These are phyloP conservation scores for Peucedramus taeniatus DNA, from an alignment of 2,113 vertebrate species.

Conservation along the genomic window DNA sequence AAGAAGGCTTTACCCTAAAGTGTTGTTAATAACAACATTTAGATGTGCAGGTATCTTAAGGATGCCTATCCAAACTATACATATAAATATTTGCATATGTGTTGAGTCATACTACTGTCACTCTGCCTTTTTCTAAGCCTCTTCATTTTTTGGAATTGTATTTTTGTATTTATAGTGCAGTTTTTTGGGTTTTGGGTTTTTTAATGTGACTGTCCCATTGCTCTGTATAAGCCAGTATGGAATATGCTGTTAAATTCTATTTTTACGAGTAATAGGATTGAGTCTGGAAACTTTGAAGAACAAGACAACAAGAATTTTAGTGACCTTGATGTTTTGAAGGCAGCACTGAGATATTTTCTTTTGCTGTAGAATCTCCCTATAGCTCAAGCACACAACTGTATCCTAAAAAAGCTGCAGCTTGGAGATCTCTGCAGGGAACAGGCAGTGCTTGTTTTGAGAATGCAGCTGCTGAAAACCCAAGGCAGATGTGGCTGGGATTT, in stretches of 20 bases:
- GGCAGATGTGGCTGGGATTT: slow-evolving; percentile 76
- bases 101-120: not conserved
- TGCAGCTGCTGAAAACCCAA: slow-evolving; percentile 46
- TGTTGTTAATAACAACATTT: not conserved
- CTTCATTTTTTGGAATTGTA: not conserved
- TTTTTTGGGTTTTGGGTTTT: not conserved
- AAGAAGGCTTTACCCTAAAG: not conserved
- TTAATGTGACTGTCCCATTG: not conserved
- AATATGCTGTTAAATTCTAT: not conserved
- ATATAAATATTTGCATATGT: not conserved
- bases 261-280: not conserved
- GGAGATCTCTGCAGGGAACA: slow-evolving; percentile 72
- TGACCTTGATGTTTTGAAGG: not conserved
- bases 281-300: not conserved
- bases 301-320: not conserved
- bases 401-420: slow-evolving; percentile 72
- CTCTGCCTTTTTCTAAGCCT: not conserved
- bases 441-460: slow-evolving; percentile 51
- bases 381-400: slow-evolving; percentile 75
- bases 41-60: not conserved
- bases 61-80: not conserved
- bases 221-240: rapidly evolving
- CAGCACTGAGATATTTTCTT: not conserved
- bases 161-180: not conserved
- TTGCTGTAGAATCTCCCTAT: slow-evolving; percentile 85